Percentiles rank a stretch among this genome's conserved stretches.
Evolutionary conservation across 2,113 vertebrate species (phyloP).

Genomic region (Apodemus sylvaticus): DNA sequence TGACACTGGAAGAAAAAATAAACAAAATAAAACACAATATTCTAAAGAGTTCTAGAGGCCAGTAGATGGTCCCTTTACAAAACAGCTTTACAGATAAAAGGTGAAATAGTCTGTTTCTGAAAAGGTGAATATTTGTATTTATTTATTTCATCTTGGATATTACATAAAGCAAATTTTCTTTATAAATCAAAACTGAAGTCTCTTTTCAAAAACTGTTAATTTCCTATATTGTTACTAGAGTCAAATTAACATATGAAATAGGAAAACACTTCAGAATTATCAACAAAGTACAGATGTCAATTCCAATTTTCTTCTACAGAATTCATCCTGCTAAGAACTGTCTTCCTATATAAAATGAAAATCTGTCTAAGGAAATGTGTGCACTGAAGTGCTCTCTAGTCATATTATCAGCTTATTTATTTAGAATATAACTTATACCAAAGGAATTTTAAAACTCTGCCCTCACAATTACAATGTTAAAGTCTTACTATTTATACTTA

Average conservation of each 20-base stretch:
- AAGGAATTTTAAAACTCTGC: not conserved
- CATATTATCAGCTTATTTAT: not conserved
- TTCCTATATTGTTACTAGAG: not conserved
- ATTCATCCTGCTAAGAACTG: not conserved
- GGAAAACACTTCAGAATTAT: constrained; percentile 3
- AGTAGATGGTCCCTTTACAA: not conserved
- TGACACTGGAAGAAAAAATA: constrained; percentile 9
- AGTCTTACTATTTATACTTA: not conserved
- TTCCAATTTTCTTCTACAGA: not conserved
- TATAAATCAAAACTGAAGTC: constrained; percentile 41
- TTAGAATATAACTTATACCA: not conserved
- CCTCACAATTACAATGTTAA: not conserved
- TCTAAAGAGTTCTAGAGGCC: not conserved
- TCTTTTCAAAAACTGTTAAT: not conserved
- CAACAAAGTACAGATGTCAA: not conserved
- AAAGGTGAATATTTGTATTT: not conserved
- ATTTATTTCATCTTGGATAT: not conserved
- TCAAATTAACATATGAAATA: constrained; percentile 15
- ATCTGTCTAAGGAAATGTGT: not conserved
- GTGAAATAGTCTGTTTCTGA: not conserved
- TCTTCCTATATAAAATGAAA: not conserved
- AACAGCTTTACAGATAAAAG: not conserved
- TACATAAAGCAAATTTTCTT: not conserved
- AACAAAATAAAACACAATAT: not conserved
- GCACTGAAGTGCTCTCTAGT: not conserved